Evolutionary conservation across 2,113 vertebrate genomes (phyloP).

Genomic region (Eira barbara): DNA sequence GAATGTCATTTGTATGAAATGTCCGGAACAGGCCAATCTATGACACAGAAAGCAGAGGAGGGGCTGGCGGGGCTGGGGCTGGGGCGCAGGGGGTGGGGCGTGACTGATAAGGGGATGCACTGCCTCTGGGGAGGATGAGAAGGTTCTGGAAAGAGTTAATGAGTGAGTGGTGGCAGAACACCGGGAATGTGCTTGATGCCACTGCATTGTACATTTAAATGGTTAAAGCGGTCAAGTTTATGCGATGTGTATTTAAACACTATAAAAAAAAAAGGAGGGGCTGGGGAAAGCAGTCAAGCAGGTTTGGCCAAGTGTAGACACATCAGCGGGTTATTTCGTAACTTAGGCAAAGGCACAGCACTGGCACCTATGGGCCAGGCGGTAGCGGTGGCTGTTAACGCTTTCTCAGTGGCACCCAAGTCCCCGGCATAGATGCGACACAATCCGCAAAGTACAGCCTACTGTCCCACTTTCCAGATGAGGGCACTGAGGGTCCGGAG

Average conservation of each 20-base stretch:
- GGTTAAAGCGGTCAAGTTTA: neutral
- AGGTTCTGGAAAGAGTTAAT: neutral
- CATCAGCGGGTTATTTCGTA: accelerated
- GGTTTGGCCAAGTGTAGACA: neutral
- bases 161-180: neutral
- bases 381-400: accelerated
- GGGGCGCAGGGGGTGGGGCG: too few species aligned
- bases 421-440: neutral
- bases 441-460: neutral
- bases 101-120: neutral
- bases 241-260: too few species aligned
- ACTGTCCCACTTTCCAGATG: neutral
- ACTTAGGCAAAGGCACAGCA: neutral
- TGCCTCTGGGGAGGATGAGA: neutral
- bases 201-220: neutral
- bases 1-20: neutral
- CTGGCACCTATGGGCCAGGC: too few species aligned
- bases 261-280: neutral
- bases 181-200: neutral
- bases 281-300: neutral
- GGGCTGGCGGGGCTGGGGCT: neutral
- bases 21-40: neutral
- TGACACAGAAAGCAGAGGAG: neutral
- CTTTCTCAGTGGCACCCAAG: neutral
- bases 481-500: neutral